Evolutionary conservation across 2,113 vertebrate species (phyloP).

Genomic region (Corythaeola cristata): DNA sequence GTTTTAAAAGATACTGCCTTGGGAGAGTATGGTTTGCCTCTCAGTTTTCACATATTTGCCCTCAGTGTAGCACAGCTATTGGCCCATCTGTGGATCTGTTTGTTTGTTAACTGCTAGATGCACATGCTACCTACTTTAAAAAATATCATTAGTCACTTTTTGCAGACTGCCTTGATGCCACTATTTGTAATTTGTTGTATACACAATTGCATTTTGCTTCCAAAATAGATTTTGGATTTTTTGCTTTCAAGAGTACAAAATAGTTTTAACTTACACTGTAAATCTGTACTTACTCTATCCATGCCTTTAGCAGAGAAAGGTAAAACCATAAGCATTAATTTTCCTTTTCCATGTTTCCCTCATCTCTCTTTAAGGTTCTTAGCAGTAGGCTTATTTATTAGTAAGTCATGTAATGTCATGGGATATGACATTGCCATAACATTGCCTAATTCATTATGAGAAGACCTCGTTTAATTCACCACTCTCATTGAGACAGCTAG

Average conservation of each 20-base stretch:
- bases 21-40: neutral
- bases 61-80: neutral
- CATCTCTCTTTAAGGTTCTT: neutral
- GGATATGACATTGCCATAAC: neutral
- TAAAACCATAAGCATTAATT: neutral
- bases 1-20: neutral
- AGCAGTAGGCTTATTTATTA: neutral
- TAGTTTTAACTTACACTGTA: neutral
- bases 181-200: neutral
- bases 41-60: neutral
- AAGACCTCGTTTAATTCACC: neutral
- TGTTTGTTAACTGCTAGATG: neutral
- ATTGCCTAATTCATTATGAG: neutral
- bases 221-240: neutral
- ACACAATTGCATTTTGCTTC: neutral
- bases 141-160: neutral
- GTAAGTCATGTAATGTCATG: neutral
- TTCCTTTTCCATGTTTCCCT: neutral
- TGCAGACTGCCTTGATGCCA: neutral
- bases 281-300: neutral
- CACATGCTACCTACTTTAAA: neutral
- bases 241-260: neutral
- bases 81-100: neutral
- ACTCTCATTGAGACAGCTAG: neutral
- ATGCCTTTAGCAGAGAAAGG: neutral